Evolutionary conservation across 2,888 invertebrate species (phyloP).

Genomic region (Athalia rosae): DNA sequence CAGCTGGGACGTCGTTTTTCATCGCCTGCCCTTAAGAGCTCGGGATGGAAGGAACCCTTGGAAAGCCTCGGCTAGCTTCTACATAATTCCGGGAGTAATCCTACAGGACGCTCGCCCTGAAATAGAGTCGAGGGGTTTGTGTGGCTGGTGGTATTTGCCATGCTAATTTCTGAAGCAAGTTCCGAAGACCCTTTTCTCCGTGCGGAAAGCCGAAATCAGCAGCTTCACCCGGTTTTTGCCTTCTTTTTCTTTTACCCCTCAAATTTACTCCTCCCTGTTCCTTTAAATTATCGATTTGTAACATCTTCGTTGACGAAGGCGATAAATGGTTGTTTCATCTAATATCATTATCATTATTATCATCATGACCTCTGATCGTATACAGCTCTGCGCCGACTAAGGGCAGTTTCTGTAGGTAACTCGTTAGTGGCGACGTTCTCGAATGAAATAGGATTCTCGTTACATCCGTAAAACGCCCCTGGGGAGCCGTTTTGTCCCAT

Average conservation of each 20-base stretch:
- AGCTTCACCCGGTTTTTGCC: too few relatives aligned
- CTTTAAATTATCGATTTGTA: too few relatives aligned
- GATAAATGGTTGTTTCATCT: too few relatives aligned
- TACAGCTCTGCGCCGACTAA: background rate
- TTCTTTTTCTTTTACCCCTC: background rate
- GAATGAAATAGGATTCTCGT: slow-evolving; percentile 20
- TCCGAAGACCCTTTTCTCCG: background rate
- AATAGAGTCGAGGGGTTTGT: too few relatives aligned
- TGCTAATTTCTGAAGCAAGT: slow-evolving; percentile 26
- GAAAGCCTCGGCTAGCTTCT: slow-evolving; percentile 15
- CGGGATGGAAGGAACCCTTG: slow-evolving; percentile 8
- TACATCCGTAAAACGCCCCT: background rate
- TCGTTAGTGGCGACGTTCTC: background rate
- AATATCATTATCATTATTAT: too few relatives aligned
- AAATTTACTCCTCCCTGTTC: background rate
- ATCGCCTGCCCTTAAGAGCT: background rate
- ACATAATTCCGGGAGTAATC: background rate
- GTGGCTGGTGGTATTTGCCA: slow-evolving; percentile 3
- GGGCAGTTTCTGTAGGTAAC: background rate
- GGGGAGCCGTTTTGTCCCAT: too few relatives aligned
- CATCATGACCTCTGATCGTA: too few relatives aligned
- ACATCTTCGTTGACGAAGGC: too few relatives aligned
- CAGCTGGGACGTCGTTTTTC: background rate
- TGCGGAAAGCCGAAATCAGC: background rate
- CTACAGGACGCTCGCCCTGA: too few relatives aligned